A percentile compares a stretch with the other conserved stretches of the same genome.
phyloP scores from a whole-genome alignment of 1,140 invertebrate species.

The Brachystomella parvula region DNA sequence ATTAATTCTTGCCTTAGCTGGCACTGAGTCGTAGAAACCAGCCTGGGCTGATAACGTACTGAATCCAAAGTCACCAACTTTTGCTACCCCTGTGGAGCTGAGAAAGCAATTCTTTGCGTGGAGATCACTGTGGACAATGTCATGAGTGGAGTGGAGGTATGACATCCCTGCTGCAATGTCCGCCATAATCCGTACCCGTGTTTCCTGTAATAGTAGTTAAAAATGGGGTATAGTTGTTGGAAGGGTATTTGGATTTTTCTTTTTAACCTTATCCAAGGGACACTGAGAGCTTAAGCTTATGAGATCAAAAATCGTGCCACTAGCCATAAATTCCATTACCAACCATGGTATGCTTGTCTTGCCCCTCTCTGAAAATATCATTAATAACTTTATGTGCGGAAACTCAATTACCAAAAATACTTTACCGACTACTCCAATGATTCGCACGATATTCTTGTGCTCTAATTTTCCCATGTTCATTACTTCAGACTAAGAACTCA shows the following conservation, averaged over 20 bases:
- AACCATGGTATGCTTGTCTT: neutral
- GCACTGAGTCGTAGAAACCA: neutral
- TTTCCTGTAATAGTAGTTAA: neutral
- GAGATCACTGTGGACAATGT: neutral
- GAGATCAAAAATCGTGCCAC: neutral
- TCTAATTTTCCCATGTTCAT: neutral
- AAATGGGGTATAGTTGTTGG: neutral
- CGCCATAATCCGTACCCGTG: neutral
- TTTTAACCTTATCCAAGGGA: neutral
- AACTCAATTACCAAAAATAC: too few species aligned
- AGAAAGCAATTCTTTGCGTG: neutral
- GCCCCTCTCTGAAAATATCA: neutral
- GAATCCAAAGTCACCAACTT: neutral
- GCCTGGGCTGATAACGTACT: neutral
- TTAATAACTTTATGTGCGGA: too few species aligned
- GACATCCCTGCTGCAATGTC: neutral
- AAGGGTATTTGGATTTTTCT: neutral
- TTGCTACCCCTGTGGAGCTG: neutral
- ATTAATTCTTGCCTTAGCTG: neutral
- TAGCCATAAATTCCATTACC: neutral
- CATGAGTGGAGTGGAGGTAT: neutral
- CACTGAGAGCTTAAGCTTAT: neutral
- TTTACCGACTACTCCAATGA: neutral
- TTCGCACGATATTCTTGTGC: neutral
- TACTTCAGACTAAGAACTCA: neutral